A percentile compares a stretch with the other conserved stretches of the same genome.
phyloP scores from a whole-genome alignment of 2,113 vertebrate genomes.

The Motacilla tschutschensis region DNA sequence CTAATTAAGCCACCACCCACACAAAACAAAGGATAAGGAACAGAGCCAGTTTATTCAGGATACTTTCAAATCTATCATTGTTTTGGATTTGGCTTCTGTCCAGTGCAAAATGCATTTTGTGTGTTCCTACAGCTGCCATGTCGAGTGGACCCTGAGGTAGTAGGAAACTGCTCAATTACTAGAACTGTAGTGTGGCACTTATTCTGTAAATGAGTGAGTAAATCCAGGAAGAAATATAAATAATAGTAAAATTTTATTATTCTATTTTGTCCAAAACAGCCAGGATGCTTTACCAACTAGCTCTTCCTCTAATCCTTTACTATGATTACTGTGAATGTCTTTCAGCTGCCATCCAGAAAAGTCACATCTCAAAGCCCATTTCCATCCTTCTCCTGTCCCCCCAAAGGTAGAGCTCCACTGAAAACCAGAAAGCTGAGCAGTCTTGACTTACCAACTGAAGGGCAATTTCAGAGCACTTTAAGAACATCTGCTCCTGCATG shows the following conservation, averaged over 20 bases:
- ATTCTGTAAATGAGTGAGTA: neutral
- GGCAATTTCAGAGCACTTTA: neutral
- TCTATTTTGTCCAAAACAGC: neutral
- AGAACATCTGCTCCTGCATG: neutral
- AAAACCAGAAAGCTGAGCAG: neutral
- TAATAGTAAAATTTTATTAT: neutral
- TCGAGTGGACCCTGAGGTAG: neutral
- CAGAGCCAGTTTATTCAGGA: conserved; percentile 2
- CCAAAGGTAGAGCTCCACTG: neutral
- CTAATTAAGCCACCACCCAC: neutral
- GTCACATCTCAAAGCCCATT: neutral
- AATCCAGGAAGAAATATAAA: neutral
- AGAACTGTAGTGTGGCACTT: neutral
- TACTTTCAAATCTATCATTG: conserved; percentile 1
- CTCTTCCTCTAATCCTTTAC: neutral
- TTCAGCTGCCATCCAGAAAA: neutral
- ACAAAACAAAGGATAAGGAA: conserved; percentile 23
- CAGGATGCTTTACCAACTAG: neutral
- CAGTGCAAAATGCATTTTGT: neutral
- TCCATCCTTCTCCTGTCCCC: neutral
- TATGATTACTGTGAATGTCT: neutral
- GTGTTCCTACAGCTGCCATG: neutral
- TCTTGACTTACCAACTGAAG: neutral
- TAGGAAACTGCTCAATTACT: neutral
- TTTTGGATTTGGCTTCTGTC: neutral